These are phyloP conservation scores for Actinopyga echinites DNA, from an alignment of 53 echinoderm and acorn worm genomes.

Conservation along the genomic window DNA sequence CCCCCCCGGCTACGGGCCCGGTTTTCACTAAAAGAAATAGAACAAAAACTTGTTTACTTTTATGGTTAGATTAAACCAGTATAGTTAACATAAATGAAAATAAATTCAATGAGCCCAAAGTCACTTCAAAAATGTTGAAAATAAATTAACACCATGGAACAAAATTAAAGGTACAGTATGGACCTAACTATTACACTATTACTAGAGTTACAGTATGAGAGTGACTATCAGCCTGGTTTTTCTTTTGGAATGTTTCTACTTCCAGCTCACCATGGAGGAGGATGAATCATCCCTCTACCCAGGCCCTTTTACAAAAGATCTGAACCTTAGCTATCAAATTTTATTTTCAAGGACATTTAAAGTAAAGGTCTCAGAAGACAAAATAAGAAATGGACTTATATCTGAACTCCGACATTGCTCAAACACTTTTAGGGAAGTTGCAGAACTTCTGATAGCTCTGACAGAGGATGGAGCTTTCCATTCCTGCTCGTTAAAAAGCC, in stretches of 20 bases:
- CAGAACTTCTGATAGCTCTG: neutral
- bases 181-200: too few species aligned
- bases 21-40: too few species aligned
- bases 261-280: constrained; percentile 14
- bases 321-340: neutral
- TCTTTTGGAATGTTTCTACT: neutral
- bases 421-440: neutral
- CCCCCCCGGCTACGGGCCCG: too few species aligned
- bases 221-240: too few species aligned
- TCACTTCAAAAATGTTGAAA: too few species aligned
- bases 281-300: constrained; percentile 1
- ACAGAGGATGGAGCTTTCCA: neutral
- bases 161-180: too few species aligned
- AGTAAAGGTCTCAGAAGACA: neutral
- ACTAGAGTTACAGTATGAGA: too few species aligned
- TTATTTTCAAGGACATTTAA: neutral
- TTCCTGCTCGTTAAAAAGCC: neutral
- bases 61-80: too few species aligned
- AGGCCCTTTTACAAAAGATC: neutral
- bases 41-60: too few species aligned
- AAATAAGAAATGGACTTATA: constrained; percentile 8
- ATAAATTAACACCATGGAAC: too few species aligned
- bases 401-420: neutral
- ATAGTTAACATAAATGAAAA: too few species aligned
- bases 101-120: too few species aligned